Evolutionary conservation across 2,888 invertebrate genomes (phyloP).

Genomic region (Caenorhabditis sinica): DNA sequence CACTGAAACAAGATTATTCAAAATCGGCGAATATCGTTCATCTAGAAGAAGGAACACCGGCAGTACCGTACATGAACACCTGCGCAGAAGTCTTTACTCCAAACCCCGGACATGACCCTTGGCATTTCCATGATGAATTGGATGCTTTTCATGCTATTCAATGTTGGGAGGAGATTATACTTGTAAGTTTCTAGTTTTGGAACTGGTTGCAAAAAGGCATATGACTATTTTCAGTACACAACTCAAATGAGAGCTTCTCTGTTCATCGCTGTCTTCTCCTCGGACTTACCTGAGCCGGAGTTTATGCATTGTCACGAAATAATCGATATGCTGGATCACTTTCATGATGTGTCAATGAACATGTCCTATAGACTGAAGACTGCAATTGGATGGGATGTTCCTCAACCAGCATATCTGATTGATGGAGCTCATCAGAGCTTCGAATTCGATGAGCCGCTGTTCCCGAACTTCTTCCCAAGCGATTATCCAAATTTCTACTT

Average conservation of each 20-base stretch:
- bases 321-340: conserved; percentile 2
- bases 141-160: background rate
- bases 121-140: background rate
- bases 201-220: background rate
- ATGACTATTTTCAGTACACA: conserved; percentile 3
- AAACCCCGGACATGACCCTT: background rate
- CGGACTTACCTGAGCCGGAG: background rate
- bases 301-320: conserved; percentile 12
- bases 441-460: background rate
- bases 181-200: background rate
- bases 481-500: background rate
- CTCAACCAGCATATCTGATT: background rate
- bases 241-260: background rate
- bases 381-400: background rate
- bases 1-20: no score
- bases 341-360: background rate
- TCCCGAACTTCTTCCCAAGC: background rate
- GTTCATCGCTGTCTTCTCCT: background rate
- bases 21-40: no score
- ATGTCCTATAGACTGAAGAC: background rate
- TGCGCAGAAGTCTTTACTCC: background rate
- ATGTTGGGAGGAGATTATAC: background rate
- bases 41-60: no score
- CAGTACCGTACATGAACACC: background rate
- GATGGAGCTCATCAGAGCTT: background rate